These are phyloP conservation scores for Pseudopleuronectes americanus DNA, from an alignment of 2,797 vertebrate species.

Conservation along the genomic window DNA sequence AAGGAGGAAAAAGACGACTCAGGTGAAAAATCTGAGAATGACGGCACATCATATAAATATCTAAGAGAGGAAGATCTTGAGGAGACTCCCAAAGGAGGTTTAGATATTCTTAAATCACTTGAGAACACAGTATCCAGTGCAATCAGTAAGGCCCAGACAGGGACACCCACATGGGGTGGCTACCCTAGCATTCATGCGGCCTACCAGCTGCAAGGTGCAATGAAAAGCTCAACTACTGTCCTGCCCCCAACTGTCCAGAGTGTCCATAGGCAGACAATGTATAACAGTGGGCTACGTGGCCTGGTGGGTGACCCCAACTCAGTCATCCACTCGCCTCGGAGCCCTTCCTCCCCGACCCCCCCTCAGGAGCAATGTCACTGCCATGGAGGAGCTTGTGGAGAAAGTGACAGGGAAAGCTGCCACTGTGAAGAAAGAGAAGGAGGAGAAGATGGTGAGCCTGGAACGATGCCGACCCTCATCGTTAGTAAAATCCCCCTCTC, in stretches of 20 bases:
- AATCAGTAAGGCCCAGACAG: slow-evolving; percentile 99
- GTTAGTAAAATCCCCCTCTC: slow-evolving; percentile 89
- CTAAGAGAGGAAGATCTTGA: slow-evolving; percentile 98
- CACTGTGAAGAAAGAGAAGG: slow-evolving; percentile 88
- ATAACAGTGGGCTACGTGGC: slow-evolving; percentile 84
- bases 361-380: slow-evolving; percentile 96
- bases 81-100: slow-evolving; percentile 92
- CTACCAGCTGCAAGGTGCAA: slow-evolving; percentile 93
- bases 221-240: slow-evolving; percentile 85
- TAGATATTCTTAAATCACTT: slow-evolving; percentile 97
- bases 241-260: slow-evolving; percentile 87
- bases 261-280: slow-evolving; percentile 93
- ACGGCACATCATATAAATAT: slow-evolving; percentile 92
- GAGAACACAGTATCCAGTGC: slow-evolving; percentile 98
- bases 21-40: slow-evolving; percentile 79
- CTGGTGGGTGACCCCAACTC: slow-evolving; percentile 76
- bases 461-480: slow-evolving; percentile 87
- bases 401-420: slow-evolving; percentile 96
- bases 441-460: slow-evolving; percentile 88
- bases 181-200: slow-evolving; percentile 99
- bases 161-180: slow-evolving; percentile 97
- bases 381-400: slow-evolving; percentile 99
- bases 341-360: slow-evolving; percentile 92
- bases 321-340: slow-evolving; percentile 92
- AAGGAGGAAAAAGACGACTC: slow-evolving; percentile 95